Conservation (phyloP, 1,140 invertebrate genomes). For the Triops longicaudatus region DNA sequence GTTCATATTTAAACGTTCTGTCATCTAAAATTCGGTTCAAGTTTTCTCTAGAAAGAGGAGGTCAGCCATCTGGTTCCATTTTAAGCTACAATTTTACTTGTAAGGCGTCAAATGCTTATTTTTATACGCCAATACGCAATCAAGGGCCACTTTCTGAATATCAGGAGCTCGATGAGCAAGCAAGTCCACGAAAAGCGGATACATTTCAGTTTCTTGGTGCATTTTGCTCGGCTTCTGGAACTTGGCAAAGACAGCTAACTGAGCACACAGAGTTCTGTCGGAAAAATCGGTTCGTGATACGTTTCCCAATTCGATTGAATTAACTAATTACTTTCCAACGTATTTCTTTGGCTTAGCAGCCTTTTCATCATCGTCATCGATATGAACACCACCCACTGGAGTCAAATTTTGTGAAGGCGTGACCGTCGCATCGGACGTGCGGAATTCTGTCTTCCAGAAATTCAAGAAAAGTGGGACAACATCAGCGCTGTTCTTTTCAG, state of each 20-base stretch:
- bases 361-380: constrained; percentile 25
- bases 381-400: not conserved
- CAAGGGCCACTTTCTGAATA: constrained; percentile 73
- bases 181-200: constrained; percentile 65
- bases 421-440: constrained; percentile 30
- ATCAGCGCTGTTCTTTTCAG: constrained; percentile 68
- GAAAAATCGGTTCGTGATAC: not conserved
- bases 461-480: constrained; percentile 64
- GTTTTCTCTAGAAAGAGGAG: constrained; percentile 44
- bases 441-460: constrained; percentile 53
- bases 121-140: constrained; percentile 77
- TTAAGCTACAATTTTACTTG: constrained; percentile 39
- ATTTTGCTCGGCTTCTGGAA: constrained; percentile 71
- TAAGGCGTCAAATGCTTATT: constrained; percentile 66
- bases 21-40: constrained; percentile 72
- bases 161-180: constrained; percentile 63
- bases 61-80: constrained; percentile 8
- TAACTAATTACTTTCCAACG: not conserved
- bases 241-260: constrained; percentile 66
- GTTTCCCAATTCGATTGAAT: not conserved
- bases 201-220: constrained; percentile 62
- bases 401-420: constrained; percentile 37
- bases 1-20: constrained; percentile 73
- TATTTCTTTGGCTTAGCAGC: not conserved
- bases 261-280: constrained; percentile 52